Percentiles rank a stretch among this genome's conserved stretches.
phyloP scores from a whole-genome alignment of 2,888 invertebrate genomes.

The Gymnosoma rotundatum region DNA sequence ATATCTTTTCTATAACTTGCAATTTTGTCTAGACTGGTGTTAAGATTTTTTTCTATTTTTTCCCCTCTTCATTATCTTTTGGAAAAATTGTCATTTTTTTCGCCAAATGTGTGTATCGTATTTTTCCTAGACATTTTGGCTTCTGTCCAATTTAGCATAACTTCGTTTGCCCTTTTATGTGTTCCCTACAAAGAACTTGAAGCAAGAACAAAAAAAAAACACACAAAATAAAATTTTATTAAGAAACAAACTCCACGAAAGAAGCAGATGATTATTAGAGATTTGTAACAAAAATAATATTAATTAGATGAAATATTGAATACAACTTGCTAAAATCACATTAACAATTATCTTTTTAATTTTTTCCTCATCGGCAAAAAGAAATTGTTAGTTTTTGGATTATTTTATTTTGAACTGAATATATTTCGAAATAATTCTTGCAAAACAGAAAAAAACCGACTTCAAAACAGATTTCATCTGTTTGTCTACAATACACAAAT shows the following conservation, averaged over 20 bases:
- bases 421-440: too few species aligned
- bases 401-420: neutral
- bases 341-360: neutral
- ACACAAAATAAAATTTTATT: neutral
- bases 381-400: too few species aligned
- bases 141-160: constrained; percentile 56
- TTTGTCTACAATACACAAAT: too few species aligned
- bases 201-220: neutral
- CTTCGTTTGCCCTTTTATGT: constrained; percentile 53
- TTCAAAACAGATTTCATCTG: too few species aligned
- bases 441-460: too few species aligned
- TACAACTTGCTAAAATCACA: constrained; percentile 23
- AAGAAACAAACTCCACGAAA: constrained; percentile 19
- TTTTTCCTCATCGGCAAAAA: neutral
- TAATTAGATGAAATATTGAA: constrained; percentile 46
- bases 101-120: constrained; percentile 9
- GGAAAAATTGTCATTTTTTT: constrained; percentile 35
- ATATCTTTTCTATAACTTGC: constrained; percentile 9
- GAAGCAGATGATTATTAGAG: constrained; percentile 3
- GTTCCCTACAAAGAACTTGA: constrained; percentile 19
- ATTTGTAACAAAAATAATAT: constrained; percentile 48
- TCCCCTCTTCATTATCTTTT: constrained; percentile 45
- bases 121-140: constrained; percentile 67
- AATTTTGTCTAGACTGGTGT: constrained; percentile 57
- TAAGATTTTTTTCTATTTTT: constrained; percentile 29